These are phyloP conservation scores for Gambusia yucatana DNA, from an alignment of 2,797 vertebrate species.

Conservation along the genomic window DNA sequence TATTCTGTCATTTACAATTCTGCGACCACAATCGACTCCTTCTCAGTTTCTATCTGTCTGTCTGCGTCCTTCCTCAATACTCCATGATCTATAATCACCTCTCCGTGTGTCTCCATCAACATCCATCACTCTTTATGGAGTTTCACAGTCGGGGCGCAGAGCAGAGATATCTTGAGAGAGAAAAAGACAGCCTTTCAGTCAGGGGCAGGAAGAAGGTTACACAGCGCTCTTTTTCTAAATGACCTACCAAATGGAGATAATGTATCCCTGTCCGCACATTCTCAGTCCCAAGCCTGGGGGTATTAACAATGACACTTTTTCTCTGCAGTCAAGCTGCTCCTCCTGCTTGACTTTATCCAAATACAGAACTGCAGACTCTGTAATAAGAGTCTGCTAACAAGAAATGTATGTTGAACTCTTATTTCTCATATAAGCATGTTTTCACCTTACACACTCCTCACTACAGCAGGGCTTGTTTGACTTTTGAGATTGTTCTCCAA, in stretches of 20 bases:
- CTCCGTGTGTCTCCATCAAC: constrained; percentile 71
- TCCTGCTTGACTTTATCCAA: constrained; percentile 31
- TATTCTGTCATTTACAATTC: constrained; percentile 38
- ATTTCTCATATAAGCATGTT: background rate
- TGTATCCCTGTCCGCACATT: constrained; percentile 58
- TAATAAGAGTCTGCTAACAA: background rate
- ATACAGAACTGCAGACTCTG: constrained; percentile 10
- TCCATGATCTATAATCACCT: constrained; percentile 76
- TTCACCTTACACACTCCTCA: background rate
- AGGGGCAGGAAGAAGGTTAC: constrained; percentile 70
- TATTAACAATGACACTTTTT: constrained; percentile 40
- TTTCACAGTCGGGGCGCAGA: constrained; percentile 62
- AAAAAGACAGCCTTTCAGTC: constrained; percentile 59
- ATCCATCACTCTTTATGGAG: constrained; percentile 76
- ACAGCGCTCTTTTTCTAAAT: constrained; percentile 68
- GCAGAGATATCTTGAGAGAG: constrained; percentile 46
- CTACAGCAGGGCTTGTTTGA: background rate
- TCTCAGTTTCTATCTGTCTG: constrained; percentile 36
- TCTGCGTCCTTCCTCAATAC: constrained; percentile 58
- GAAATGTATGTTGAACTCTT: background rate
- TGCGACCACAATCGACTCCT: constrained; percentile 26
- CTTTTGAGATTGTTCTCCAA: background rate
- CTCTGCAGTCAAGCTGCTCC: constrained; percentile 17
- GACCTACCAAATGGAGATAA: constrained; percentile 66
- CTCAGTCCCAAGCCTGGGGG: constrained; percentile 33